Percentiles rank a stretch among this genome's conserved stretches.
These are phyloP conservation scores for Heliocidaris erythrogramma DNA, from an alignment of 35 echinoderm and acorn worm genomes.

Conservation along the genomic window DNA sequence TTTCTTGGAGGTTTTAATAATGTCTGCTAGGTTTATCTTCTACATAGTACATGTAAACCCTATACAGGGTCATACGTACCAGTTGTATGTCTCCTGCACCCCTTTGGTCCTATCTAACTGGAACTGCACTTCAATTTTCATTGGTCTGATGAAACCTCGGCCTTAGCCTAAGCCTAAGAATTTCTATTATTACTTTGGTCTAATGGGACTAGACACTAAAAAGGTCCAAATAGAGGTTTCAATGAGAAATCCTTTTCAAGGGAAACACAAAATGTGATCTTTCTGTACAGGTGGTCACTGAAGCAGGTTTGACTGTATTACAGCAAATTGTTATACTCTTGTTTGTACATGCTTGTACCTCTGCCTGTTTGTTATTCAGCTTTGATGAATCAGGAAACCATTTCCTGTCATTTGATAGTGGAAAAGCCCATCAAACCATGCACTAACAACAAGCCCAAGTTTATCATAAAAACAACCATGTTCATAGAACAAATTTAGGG, in stretches of 20 bases:
- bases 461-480: not conserved
- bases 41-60: not conserved
- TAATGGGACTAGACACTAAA: not conserved
- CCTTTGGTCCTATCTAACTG: too few relatives aligned
- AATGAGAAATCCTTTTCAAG: too few relatives aligned
- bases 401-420: not conserved
- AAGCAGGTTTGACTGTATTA: too few relatives aligned
- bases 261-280: too few relatives aligned
- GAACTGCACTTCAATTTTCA: too few relatives aligned
- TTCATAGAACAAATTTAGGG: not conserved
- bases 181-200: not conserved
- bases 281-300: too few relatives aligned
- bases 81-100: too few relatives aligned
- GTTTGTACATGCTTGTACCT: not conserved
- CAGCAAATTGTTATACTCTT: not conserved
- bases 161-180: not conserved
- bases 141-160: not conserved
- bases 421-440: not conserved
- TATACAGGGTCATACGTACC: not conserved
- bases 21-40: not conserved
- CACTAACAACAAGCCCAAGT: not conserved
- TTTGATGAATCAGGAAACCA: conserved; percentile 17
- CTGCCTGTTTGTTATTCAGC: not conserved
- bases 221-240: too few relatives aligned
- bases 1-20: not conserved